A percentile compares a stretch with the other conserved stretches of the same genome.
Evolutionary conservation across 1,140 invertebrate species (phyloP).

Genomic region (Sitobion miscanthi): DNA sequence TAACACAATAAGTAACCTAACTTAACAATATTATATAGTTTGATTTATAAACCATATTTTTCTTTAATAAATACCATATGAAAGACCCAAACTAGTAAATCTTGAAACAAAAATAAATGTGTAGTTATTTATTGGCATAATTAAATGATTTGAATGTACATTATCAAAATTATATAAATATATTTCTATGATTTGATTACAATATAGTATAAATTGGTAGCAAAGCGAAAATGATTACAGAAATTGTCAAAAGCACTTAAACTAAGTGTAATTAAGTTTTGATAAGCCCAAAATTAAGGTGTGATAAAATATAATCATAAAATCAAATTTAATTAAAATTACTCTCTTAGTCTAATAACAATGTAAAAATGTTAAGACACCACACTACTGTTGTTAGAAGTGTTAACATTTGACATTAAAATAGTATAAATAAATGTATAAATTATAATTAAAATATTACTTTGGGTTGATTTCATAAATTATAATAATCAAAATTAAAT

Average conservation of each 20-base stretch:
- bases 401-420: background rate
- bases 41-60: background rate
- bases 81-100: background rate
- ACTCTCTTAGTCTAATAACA: conserved; percentile 21
- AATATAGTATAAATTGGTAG: background rate
- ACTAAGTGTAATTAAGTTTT: background rate
- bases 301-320: conserved; percentile 6
- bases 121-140: conserved; percentile 18
- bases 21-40: background rate
- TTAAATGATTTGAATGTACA: conserved; percentile 20
- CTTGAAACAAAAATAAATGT: conserved; percentile 24
- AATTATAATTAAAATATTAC: background rate
- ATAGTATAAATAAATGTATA: conserved; percentile 1
- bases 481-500: background rate
- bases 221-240: conserved; percentile 18
- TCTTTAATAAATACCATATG: background rate
- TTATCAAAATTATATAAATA: conserved; percentile 24
- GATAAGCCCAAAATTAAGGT: background rate
- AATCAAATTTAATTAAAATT: background rate
- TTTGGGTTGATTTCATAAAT: background rate
- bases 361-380: conserved; percentile 4
- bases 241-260: conserved; percentile 20
- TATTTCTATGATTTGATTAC: conserved; percentile 13
- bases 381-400: background rate
- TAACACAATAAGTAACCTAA: background rate